phyloP scores from a whole-genome alignment of 2,888 invertebrate genomes.

The Saturnia pavonia region DNA sequence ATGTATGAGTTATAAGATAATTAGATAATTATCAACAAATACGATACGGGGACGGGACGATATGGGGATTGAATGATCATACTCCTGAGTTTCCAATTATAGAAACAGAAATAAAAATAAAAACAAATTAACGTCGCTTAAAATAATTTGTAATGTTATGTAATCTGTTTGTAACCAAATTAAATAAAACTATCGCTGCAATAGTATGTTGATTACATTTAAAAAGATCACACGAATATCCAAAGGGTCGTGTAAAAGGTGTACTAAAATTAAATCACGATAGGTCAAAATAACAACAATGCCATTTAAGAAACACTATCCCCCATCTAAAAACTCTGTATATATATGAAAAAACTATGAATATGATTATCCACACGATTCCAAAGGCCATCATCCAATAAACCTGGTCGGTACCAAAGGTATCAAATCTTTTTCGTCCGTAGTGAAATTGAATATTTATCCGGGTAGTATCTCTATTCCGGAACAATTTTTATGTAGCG shows the following conservation, averaged over 20 bases:
- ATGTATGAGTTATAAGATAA: neutral
- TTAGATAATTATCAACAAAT: too few species aligned
- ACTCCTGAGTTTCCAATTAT: neutral
- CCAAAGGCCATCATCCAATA: slow-evolving; percentile 80
- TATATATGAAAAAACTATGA: slow-evolving; percentile 73
- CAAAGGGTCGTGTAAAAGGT: slow-evolving; percentile 18
- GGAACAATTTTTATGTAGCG: slow-evolving; percentile 81
- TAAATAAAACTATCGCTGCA: neutral
- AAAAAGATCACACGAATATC: neutral
- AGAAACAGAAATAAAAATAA: neutral
- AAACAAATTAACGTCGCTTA: neutral
- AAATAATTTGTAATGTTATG: neutral
- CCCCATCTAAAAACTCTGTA: slow-evolving; percentile 58
- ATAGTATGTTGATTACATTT: neutral
- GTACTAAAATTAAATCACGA: slow-evolving; percentile 44
- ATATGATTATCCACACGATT: slow-evolving; percentile 79
- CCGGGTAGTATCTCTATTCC: slow-evolving; percentile 81
- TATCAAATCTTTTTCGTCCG: slow-evolving; percentile 82
- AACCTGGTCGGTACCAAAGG: slow-evolving; percentile 77
- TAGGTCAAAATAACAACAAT: slow-evolving; percentile 13
- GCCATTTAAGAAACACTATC: slow-evolving; percentile 44
- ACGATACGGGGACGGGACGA: too few species aligned
- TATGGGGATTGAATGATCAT: neutral
- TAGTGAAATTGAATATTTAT: slow-evolving; percentile 82
- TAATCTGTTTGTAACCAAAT: neutral